Conservation (phyloP, 2,888 invertebrate species). For the Drosophila incognita region DNA sequence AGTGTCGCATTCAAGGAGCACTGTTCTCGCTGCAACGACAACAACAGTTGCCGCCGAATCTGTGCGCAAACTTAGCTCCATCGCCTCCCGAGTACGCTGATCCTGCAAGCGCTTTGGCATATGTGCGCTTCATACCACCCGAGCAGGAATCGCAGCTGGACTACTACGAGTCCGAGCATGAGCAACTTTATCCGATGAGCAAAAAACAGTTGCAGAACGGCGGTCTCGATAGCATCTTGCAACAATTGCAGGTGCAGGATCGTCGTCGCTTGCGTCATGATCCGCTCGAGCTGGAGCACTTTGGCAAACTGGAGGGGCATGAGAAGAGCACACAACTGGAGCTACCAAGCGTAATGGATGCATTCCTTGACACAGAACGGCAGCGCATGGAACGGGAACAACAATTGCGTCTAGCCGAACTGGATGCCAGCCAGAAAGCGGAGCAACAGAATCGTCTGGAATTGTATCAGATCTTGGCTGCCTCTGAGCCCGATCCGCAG, state of each 20-base stretch:
- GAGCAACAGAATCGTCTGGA: slow-evolving; percentile 81
- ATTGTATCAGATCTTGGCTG: slow-evolving; percentile 82
- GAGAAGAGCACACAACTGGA: slow-evolving; percentile 64
- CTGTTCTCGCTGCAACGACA: slow-evolving; percentile 84
- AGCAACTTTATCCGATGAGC: slow-evolving; percentile 86
- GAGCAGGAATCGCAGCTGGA: slow-evolving; percentile 36
- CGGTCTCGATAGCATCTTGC: slow-evolving; percentile 73
- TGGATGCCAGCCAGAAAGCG: slow-evolving; percentile 70
- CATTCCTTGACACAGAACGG: slow-evolving; percentile 77
- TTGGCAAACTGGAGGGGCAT: slow-evolving; percentile 71
- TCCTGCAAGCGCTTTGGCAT: slow-evolving; percentile 90
- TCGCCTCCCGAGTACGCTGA: slow-evolving; percentile 85
- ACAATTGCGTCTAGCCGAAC: slow-evolving; percentile 57
- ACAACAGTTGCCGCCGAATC: slow-evolving; percentile 84
- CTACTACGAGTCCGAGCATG: slow-evolving; percentile 40
- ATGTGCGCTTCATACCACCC: slow-evolving; percentile 91
- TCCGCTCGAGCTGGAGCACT: slow-evolving; percentile 77
- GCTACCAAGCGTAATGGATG: slow-evolving; percentile 72
- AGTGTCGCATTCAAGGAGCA: slow-evolving; percentile 85
- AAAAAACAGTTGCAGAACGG: slow-evolving; percentile 79
- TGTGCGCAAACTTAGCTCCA: slow-evolving; percentile 84
- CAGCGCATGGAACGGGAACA: slow-evolving; percentile 73
- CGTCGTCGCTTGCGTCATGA: slow-evolving; percentile 79
- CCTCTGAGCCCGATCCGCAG: slow-evolving; percentile 83
- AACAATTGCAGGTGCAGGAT: slow-evolving; percentile 75